Evolutionary conservation across 2,888 invertebrate species (phyloP).

Genomic region (Epinotia nisella): DNA sequence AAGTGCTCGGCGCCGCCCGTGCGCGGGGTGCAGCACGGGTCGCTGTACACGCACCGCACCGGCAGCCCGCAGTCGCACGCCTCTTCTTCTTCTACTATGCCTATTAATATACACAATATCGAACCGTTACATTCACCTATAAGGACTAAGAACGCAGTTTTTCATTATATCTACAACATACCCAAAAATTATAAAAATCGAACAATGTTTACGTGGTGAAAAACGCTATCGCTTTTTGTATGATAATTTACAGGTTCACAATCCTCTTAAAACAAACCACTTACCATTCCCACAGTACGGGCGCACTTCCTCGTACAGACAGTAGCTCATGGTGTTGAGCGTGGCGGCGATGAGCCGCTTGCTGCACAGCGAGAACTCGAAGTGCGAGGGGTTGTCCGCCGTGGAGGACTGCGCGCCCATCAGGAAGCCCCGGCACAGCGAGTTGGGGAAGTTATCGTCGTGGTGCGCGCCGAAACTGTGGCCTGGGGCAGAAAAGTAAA

Average conservation of each 20-base stretch:
- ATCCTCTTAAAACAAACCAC: too few species aligned
- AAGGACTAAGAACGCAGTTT: too few species aligned
- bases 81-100: slow-evolving; percentile 88
- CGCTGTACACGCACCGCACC: slow-evolving; percentile 73
- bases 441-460: slow-evolving; percentile 76
- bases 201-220: too few species aligned
- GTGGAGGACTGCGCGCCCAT: slow-evolving; percentile 79
- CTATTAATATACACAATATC: slow-evolving; percentile 54
- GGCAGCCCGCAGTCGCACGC: slow-evolving; percentile 88
- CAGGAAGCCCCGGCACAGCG: slow-evolving; percentile 73
- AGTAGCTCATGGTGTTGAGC: slow-evolving; percentile 79
- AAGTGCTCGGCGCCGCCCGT: slow-evolving; percentile 68
- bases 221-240: too few species aligned
- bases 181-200: too few species aligned
- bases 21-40: slow-evolving; percentile 82
- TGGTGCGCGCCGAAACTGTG: slow-evolving; percentile 85
- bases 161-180: too few species aligned
- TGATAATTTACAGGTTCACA: too few species aligned
- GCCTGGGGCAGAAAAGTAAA: slow-evolving; percentile 55
- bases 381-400: slow-evolving; percentile 60
- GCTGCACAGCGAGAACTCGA: slow-evolving; percentile 81
- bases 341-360: slow-evolving; percentile 75
- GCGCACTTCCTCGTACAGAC: slow-evolving; percentile 69
- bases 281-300: slow-evolving; percentile 84
- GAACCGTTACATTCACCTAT: too few species aligned